Conservation (phyloP, 2,113 vertebrate species). For the Leucopternis melanops region DNA sequence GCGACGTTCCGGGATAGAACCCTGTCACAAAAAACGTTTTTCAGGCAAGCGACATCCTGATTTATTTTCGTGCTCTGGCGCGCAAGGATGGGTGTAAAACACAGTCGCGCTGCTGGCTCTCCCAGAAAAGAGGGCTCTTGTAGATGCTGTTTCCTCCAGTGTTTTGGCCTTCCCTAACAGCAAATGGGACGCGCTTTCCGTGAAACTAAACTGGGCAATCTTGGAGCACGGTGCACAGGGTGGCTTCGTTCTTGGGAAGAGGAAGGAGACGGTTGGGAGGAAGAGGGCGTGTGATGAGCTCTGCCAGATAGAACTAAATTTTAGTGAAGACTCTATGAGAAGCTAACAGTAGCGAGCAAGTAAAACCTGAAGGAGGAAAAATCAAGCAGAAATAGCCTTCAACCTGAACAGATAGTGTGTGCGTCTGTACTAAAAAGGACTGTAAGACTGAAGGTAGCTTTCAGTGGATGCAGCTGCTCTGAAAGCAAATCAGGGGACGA, state of each 20-base stretch:
- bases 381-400: neutral
- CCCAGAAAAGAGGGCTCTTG: neutral
- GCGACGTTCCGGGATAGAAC: no score
- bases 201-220: neutral
- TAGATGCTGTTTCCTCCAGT: neutral
- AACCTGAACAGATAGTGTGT: neutral
- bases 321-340: neutral
- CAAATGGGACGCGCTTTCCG: neutral
- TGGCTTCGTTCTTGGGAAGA: neutral
- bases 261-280: neutral
- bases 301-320: neutral
- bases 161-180: neutral
- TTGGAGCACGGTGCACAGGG: neutral
- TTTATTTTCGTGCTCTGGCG: accelerated
- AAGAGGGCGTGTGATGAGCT: neutral
- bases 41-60: neutral
- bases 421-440: neutral
- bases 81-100: neutral
- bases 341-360: neutral
- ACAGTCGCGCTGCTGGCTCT: accelerated
- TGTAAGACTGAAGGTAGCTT: neutral
- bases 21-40: neutral
- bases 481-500: neutral
- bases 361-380: neutral
- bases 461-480: neutral